Evolutionary conservation across 2,113 vertebrate species (phyloP).

Genomic region (Poeciliopsis occidentalis): DNA sequence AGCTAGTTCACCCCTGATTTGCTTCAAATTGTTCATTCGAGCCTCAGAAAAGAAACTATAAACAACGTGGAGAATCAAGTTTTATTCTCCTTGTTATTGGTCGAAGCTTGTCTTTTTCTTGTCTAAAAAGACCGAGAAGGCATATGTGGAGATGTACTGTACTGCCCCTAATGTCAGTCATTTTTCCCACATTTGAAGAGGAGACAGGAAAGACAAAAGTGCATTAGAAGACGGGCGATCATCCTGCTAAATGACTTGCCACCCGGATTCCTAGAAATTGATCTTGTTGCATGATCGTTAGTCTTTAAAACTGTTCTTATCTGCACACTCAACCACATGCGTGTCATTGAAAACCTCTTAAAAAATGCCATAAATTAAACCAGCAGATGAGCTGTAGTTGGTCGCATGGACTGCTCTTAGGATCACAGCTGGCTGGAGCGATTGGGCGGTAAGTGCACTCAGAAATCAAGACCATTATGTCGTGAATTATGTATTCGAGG

Average conservation of each 20-base stretch:
- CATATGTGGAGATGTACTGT: neutral
- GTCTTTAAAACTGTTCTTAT: constrained; percentile 66
- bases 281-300: constrained; percentile 72
- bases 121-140: neutral
- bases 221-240: constrained; percentile 57
- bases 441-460: constrained; percentile 79
- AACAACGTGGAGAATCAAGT: neutral
- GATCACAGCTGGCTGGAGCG: constrained; percentile 61
- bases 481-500: constrained; percentile 82
- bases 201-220: constrained; percentile 64
- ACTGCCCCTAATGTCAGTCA: constrained; percentile 18
- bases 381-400: constrained; percentile 40
- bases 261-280: constrained; percentile 71
- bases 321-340: constrained; percentile 58
- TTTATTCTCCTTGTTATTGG: neutral
- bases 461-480: constrained; percentile 78
- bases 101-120: neutral
- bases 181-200: constrained; percentile 17
- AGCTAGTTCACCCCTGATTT: constrained; percentile 46
- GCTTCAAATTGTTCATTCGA: constrained; percentile 28
- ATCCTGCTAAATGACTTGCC: constrained; percentile 62
- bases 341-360: constrained; percentile 54
- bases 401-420: constrained; percentile 59
- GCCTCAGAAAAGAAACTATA: constrained; percentile 18
- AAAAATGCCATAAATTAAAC: constrained; percentile 73